phyloP scores from a whole-genome alignment of 1,140 invertebrate species.

The Calephelis virginiensis region DNA sequence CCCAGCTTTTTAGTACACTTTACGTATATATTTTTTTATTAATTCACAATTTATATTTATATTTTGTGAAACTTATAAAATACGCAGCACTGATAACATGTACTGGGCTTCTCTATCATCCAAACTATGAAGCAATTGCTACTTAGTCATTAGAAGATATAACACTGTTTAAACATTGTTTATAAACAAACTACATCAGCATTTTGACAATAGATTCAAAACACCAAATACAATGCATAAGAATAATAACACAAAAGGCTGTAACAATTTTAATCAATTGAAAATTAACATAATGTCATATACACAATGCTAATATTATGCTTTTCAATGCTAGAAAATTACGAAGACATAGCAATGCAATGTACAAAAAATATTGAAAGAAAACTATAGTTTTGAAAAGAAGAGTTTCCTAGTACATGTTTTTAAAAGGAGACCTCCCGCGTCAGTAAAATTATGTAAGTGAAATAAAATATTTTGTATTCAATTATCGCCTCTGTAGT shows the following conservation, averaged over 20 bases:
- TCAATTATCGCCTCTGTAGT: no score
- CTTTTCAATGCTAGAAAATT: no score
- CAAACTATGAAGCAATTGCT: not conserved
- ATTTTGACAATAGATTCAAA: slow-evolving; percentile 21
- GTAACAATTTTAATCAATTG: not conserved
- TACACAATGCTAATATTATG: no score
- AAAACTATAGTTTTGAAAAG: no score
- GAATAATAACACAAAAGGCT: slow-evolving; percentile 1
- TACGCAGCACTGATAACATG: not conserved
- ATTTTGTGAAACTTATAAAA: not conserved
- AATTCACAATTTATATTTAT: not conserved
- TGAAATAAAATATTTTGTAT: no score
- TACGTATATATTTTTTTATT: not conserved
- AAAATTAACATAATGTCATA: not conserved
- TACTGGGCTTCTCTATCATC: not conserved
- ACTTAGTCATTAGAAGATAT: not conserved
- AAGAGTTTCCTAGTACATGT: no score
- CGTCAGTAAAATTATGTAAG: no score
- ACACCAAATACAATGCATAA: slow-evolving; percentile 2
- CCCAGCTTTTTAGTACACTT: slow-evolving; percentile 7
- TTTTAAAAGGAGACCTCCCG: no score
- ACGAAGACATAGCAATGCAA: no score
- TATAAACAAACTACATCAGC: slow-evolving; percentile 7
- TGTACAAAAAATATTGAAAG: no score
- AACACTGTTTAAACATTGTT: slow-evolving; percentile 8